Conservation (phyloP, 2,113 vertebrate species). For the Columba livia region DNA sequence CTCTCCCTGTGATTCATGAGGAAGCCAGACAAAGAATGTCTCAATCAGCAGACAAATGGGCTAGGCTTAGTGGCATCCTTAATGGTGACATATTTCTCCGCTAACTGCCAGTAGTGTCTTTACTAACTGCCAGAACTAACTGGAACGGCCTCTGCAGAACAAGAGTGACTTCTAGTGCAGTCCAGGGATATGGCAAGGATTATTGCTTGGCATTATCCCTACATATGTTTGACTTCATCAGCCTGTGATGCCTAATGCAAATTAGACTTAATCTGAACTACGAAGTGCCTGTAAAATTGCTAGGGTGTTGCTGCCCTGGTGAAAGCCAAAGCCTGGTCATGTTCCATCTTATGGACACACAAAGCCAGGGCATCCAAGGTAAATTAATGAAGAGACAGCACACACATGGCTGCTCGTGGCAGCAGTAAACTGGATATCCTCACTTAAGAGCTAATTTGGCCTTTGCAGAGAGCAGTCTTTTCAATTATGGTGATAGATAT, state of each 20-base stretch:
- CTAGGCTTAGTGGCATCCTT: neutral
- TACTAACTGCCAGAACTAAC: neutral
- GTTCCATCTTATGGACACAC: accelerated
- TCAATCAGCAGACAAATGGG: constrained; percentile 10
- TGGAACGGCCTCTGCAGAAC: neutral
- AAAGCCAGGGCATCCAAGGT: neutral
- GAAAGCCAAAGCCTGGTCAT: neutral
- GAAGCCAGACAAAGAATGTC: constrained; percentile 27
- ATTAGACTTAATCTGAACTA: neutral
- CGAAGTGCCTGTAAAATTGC: neutral
- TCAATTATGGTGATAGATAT: neutral
- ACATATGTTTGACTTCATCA: neutral
- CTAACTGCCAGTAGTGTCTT: neutral
- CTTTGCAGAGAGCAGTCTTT: neutral
- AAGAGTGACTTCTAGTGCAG: constrained; percentile 46
- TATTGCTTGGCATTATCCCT: neutral
- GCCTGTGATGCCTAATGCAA: neutral
- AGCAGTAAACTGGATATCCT: neutral
- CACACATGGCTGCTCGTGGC: neutral
- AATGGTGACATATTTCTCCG: neutral
- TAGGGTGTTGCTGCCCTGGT: neutral
- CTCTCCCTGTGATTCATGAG: neutral
- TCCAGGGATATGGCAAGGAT: neutral
- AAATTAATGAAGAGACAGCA: neutral
- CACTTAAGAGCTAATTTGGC: neutral